Base-by-base conservation (phyloP, 1,140 invertebrate species). In the Heliothis subflexa region DNA sequence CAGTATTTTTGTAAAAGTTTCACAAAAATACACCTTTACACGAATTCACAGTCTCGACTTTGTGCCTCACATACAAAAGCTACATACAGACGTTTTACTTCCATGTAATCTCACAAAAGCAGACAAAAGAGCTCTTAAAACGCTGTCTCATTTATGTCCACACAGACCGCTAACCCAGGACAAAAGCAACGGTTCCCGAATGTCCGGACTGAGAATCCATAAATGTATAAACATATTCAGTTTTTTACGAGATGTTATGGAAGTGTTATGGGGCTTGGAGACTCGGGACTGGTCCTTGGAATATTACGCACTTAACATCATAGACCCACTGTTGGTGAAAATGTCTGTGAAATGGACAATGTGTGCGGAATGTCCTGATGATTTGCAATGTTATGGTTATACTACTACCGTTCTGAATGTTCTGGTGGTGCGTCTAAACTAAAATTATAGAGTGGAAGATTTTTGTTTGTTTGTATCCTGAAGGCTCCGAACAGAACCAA, bases 221-320 rank as follows among this genome's bases (percentile, higher is more conserved):
- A 82, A 85, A 86, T 87, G 83, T 84, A 82, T 78, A 81, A 84
- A 76, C 76, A 77, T 85, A 87, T 87, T 85, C 85, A 77, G 86
- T 86, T 87, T 70, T 74, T 86, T 83, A 89, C 83, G 83, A 81
- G 70, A 81, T 85, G 82, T 84, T 87, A 88, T 83, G 85, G 61
- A 28, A 78, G 62, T 83, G 85, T 86, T 88, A 88, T 86, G 75
- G 77, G 52, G 59, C 74, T 77, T 4, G 13, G n/a, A 28, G 45
- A 49, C 50, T 59, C 59, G 73, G 80, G 83, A 73, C 74, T 83
- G 83, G 81, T 72, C 81, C 83, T 80, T 59, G 52, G 78, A 75
- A 78, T 85, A 83, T 84, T 83, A 82, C 79, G 50, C 57, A 80
- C 64, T 85, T 80, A 81, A 18, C 45, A 45, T 47, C 33, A 64